These are phyloP conservation scores for Arge pagana DNA, from an alignment of 2,888 invertebrate genomes.

Conservation along the genomic window DNA sequence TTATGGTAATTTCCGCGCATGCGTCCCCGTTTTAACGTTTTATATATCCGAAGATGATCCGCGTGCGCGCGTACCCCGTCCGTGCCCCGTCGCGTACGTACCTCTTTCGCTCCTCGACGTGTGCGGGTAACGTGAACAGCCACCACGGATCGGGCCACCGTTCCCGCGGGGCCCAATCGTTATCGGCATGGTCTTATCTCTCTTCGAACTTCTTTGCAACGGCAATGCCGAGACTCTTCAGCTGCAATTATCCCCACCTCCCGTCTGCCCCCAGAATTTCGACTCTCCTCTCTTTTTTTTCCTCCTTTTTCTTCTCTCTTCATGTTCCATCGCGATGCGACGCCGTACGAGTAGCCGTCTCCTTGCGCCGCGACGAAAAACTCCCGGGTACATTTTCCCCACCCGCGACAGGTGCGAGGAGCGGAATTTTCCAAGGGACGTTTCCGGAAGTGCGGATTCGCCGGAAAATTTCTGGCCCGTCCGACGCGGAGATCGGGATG, in stretches of 20 bases:
- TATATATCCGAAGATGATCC: constrained; percentile 19
- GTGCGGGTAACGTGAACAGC: constrained; percentile 35
- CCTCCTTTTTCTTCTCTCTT: background rate
- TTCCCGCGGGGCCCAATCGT: constrained; percentile 55
- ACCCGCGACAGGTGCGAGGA: too few species aligned
- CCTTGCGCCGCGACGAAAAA: too few species aligned
- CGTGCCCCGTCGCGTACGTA: background rate
- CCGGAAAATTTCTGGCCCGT: too few species aligned
- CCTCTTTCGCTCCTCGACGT: background rate
- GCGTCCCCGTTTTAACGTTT: constrained; percentile 34
- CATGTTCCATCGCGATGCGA: too few species aligned
- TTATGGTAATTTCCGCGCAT: constrained; percentile 43
- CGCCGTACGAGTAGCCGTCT: too few species aligned
- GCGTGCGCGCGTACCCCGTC: constrained; percentile 3
- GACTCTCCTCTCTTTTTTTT: background rate
- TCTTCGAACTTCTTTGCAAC: constrained; percentile 46
- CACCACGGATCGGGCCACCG: constrained; percentile 46
- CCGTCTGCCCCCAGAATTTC: constrained; percentile 14
- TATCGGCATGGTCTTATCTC: constrained; percentile 55
- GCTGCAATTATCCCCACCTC: constrained; percentile 53
- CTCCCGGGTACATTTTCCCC: too few species aligned
- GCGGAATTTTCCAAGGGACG: too few species aligned
- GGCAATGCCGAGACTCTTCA: constrained; percentile 47
- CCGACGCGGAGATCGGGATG: too few species aligned
- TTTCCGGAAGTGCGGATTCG: too few species aligned